Conservation (phyloP, 2,888 invertebrate genomes). For the Teleogryllus oceanicus region DNA sequence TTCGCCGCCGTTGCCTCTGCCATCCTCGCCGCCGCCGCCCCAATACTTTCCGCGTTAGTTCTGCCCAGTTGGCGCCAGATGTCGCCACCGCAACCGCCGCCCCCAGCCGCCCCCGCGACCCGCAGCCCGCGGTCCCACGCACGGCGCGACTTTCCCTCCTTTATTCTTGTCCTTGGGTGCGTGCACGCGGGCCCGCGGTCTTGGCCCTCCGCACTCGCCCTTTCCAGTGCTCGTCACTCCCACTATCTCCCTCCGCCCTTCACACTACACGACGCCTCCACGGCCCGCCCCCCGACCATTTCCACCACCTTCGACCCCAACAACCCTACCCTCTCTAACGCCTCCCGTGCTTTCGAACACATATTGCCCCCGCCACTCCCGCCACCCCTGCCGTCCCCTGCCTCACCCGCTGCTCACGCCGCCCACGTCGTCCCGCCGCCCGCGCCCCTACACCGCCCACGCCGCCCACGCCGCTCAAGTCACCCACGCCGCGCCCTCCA, state of each 20-base stretch:
- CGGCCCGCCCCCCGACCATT: too few species aligned
- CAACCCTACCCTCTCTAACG: too few species aligned
- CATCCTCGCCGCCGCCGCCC: background rate
- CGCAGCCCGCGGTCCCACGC: background rate
- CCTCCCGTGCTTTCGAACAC: too few species aligned
- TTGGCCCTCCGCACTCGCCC: background rate
- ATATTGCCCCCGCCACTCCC: too few species aligned
- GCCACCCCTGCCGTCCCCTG: too few species aligned
- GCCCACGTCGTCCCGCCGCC: too few species aligned
- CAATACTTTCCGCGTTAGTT: slow-evolving; percentile 18
- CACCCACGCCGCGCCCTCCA: too few species aligned
- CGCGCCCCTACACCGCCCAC: too few species aligned
- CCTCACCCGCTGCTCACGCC: too few species aligned
- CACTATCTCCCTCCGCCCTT: background rate
- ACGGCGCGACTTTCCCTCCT: background rate
- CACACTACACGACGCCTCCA: background rate
- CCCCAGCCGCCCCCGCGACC: background rate
- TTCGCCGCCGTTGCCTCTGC: background rate
- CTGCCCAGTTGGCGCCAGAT: background rate
- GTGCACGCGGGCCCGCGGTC: background rate
- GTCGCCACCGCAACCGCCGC: background rate
- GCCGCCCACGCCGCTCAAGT: too few species aligned
- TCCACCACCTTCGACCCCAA: too few species aligned
- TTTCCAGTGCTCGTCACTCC: background rate
- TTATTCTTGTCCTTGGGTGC: background rate